Evolutionary conservation across 2,888 invertebrate genomes (phyloP).

Genomic region (Heliconius ismenius): DNA sequence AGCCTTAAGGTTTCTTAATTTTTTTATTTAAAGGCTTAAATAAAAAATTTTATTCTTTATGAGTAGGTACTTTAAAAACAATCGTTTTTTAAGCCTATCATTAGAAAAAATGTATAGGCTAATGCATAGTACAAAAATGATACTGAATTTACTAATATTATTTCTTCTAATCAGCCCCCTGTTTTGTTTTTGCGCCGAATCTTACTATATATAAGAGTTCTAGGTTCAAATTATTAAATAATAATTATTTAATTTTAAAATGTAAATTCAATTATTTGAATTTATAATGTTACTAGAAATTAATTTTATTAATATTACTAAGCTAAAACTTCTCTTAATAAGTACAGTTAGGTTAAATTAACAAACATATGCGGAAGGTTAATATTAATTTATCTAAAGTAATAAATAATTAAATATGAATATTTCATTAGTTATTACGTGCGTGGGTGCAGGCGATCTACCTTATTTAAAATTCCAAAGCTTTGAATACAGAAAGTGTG

Average conservation of each 20-base stretch:
- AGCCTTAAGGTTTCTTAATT: slow-evolving; percentile 5
- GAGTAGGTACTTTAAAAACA: not conserved
- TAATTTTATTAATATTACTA: not conserved
- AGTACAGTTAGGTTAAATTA: not conserved
- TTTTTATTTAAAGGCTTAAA: slow-evolving; percentile 4
- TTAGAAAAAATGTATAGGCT: not conserved
- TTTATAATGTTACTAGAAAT: not conserved
- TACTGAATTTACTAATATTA: not conserved
- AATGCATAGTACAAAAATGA: not conserved
- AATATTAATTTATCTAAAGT: not conserved
- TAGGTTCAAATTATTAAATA: no score
- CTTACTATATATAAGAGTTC: no score
- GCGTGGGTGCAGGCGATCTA: not conserved
- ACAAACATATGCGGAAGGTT: not conserved
- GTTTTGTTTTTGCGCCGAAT: no score
- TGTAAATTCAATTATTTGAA: not conserved
- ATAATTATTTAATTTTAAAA: no score
- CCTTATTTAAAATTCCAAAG: slow-evolving; percentile 48
- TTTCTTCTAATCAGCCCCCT: no score
- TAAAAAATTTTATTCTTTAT: not conserved
- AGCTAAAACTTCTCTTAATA: not conserved
- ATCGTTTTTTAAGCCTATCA: no score
- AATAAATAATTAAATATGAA: not conserved
- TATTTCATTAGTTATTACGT: slow-evolving; percentile 11
- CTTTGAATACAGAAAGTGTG: slow-evolving; percentile 48